Conservation (phyloP, 2,888 invertebrate genomes). For the Pollenia griseotomentosa region DNA sequence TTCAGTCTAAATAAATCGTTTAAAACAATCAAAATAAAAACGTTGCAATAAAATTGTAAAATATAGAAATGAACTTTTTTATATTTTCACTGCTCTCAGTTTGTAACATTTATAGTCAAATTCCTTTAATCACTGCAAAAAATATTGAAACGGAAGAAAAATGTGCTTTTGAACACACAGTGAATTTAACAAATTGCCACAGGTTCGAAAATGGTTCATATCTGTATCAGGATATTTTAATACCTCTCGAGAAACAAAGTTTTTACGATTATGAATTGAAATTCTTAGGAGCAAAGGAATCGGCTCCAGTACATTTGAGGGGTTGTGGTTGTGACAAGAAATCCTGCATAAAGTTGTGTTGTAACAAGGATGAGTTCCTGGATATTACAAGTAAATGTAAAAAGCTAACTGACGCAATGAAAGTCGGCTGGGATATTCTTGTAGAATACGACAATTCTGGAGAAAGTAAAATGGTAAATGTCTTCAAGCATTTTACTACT, state of each 20-base stretch:
- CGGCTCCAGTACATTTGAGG: slow-evolving; percentile 72
- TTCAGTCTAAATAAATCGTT: too few relatives aligned
- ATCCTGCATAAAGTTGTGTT: slow-evolving; percentile 78
- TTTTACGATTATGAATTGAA: slow-evolving; percentile 73
- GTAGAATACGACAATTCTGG: slow-evolving; percentile 9
- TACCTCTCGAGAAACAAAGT: slow-evolving; percentile 73
- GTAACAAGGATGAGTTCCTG: slow-evolving; percentile 65
- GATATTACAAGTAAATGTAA: slow-evolving; percentile 39
- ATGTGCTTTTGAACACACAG: slow-evolving; percentile 76
- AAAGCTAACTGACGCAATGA: slow-evolving; percentile 30
- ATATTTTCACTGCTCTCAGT: not conserved
- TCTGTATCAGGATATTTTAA: slow-evolving; percentile 75
- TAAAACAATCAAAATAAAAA: too few relatives aligned
- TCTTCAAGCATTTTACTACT: slow-evolving; percentile 46
- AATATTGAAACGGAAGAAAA: not conserved
- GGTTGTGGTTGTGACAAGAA: slow-evolving; percentile 78
- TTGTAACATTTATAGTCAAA: not conserved
- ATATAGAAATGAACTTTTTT: slow-evolving; percentile 25
- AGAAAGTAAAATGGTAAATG: not conserved
- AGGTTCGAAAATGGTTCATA: slow-evolving; percentile 76
- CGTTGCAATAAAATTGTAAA: too few relatives aligned
- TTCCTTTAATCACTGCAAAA: not conserved
- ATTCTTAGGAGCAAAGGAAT: slow-evolving; percentile 32
- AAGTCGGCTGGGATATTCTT: slow-evolving; percentile 31
- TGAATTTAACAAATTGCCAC: slow-evolving; percentile 75